These are phyloP conservation scores for Prietella phreatophila DNA, from an alignment of 2,113 vertebrate genomes.

Conservation along the genomic window DNA sequence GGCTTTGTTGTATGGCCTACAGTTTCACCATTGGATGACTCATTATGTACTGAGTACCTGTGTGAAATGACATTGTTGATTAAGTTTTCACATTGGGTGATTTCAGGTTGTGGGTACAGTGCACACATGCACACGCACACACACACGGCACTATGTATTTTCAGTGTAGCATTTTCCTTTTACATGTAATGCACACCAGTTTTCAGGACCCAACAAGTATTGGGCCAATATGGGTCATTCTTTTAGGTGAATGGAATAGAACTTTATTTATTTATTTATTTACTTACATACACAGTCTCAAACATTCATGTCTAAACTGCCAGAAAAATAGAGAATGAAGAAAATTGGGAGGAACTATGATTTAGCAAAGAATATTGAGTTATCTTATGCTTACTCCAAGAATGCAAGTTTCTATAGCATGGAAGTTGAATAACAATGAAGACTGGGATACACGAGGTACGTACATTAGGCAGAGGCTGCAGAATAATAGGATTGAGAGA, in stretches of 20 bases:
- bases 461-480: background rate
- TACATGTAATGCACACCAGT: background rate
- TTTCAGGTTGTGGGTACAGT: background rate
- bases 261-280: background rate
- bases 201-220: background rate
- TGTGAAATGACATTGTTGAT: slow-evolving; percentile 27
- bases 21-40: slow-evolving; percentile 31
- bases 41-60: slow-evolving; percentile 37
- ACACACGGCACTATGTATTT: background rate
- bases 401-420: background rate
- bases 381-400: background rate
- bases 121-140: background rate
- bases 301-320: background rate
- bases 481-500: background rate
- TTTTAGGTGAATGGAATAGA: background rate
- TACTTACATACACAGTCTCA: background rate
- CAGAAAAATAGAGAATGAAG: background rate
- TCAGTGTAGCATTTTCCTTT: background rate
- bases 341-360: background rate
- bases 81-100: background rate
- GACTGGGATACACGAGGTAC: background rate
- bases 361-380: background rate
- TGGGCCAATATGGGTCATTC: background rate
- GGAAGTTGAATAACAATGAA: background rate
- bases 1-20: slow-evolving; percentile 20